Evolutionary conservation across 2,113 vertebrate genomes (phyloP).

Genomic region (Sapajus apella): DNA sequence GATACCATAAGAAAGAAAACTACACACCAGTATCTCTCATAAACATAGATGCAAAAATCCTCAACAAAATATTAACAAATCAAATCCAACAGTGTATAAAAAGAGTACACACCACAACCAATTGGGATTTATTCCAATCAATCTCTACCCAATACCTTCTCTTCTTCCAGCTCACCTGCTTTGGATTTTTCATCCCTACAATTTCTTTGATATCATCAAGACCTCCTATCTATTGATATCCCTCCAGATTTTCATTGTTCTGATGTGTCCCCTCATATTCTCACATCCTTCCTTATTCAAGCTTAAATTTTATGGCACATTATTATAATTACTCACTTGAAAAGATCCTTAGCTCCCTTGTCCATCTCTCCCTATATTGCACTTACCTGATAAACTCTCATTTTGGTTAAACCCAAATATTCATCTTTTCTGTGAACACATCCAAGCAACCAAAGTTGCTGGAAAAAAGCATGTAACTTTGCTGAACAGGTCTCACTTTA

Average conservation of each 20-base stretch:
- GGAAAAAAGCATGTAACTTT: background rate
- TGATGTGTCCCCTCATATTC: background rate
- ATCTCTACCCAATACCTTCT: background rate
- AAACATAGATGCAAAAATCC: background rate
- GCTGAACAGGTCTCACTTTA: background rate
- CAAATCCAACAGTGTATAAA: background rate
- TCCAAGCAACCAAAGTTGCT: background rate
- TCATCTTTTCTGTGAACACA: background rate
- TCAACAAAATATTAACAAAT: background rate
- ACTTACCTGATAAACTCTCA: background rate
- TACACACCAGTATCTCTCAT: background rate
- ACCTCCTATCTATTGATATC: background rate
- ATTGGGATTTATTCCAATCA: background rate
- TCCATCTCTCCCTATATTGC: background rate
- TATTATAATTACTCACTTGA: background rate
- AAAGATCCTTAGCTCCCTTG: background rate
- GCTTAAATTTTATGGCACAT: background rate
- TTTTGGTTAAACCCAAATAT: background rate
- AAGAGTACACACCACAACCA: background rate
- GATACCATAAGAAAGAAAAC: background rate
- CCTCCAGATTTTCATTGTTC: background rate
- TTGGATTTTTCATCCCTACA: background rate
- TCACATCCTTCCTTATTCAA: background rate
- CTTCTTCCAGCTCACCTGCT: background rate
- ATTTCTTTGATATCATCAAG: background rate